Conservation (phyloP, 2,797 vertebrate species). For the Melanotaenia parkinsoni region DNA sequence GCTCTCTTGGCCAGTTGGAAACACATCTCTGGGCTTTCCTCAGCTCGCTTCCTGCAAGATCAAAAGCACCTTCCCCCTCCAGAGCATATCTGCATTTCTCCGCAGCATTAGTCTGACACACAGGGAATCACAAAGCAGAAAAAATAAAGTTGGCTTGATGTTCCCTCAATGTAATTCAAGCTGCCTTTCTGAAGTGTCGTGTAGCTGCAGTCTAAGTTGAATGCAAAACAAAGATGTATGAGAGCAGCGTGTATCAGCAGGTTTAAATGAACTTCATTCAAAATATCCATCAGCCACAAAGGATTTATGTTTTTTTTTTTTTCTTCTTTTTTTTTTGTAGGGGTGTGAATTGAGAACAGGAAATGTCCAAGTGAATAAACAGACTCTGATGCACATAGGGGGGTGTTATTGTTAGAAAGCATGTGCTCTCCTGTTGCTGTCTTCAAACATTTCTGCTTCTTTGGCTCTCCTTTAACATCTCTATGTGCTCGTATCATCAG, state of each 20-base stretch:
- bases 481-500: conserved; percentile 70
- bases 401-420: conserved; percentile 8
- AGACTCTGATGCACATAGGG: conserved; percentile 30
- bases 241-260: neutral
- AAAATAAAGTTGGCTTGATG: conserved; percentile 42
- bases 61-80: conserved; percentile 56
- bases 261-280: neutral
- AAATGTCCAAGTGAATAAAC: conserved; percentile 26
- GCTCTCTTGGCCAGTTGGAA: conserved; percentile 59
- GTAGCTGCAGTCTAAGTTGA: conserved; percentile 18
- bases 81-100: conserved; percentile 61
- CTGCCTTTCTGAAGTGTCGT: conserved; percentile 24
- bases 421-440: conserved; percentile 1
- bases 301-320: conserved; percentile 7
- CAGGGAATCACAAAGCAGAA: conserved; percentile 18
- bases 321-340: neutral
- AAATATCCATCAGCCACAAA: neutral
- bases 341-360: conserved; percentile 15
- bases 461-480: conserved; percentile 17
- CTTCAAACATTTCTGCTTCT: neutral
- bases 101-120: conserved; percentile 33
- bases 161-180: conserved; percentile 29
- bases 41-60: conserved; percentile 68
- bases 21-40: conserved; percentile 70
- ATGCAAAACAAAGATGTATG: conserved; percentile 26